phyloP scores from a whole-genome alignment of 2,113 vertebrate species.

The Xyrauchen texanus region DNA sequence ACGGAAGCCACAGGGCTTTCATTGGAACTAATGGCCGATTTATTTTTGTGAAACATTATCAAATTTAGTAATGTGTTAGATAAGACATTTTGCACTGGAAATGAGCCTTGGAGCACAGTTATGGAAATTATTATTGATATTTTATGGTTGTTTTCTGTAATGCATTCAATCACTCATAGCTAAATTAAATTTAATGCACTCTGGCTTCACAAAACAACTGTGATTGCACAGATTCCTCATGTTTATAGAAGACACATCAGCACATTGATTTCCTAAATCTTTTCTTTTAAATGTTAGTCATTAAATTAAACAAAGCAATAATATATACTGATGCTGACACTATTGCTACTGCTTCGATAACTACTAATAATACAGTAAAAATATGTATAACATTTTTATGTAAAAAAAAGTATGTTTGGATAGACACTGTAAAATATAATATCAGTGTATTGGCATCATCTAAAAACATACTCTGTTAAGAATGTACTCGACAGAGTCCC shows the following conservation, averaged over 20 bases:
- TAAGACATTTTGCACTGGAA: constrained; percentile 41
- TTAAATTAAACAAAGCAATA: constrained; percentile 11
- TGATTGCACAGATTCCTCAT: constrained; percentile 36
- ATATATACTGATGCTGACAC: too few species aligned
- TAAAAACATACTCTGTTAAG: too few species aligned
- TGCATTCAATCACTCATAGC: constrained; percentile 37
- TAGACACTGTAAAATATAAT: too few species aligned
- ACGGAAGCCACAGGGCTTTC: not conserved
- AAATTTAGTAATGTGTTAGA: constrained; percentile 46
- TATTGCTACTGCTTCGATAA: too few species aligned
- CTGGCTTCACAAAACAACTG: constrained; percentile 1
- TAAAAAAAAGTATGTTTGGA: too few species aligned
- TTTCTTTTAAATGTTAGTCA: constrained; percentile 4
- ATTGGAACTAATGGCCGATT: constrained; percentile 33
- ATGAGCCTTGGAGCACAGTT: constrained; percentile 44
- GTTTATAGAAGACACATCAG: constrained; percentile 29
- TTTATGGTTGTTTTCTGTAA: constrained; percentile 42
- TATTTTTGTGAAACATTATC: constrained; percentile 38
- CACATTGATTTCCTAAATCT: constrained; percentile 21
- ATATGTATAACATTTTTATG: too few species aligned
- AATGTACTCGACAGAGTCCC: too few species aligned
- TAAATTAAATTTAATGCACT: constrained; percentile 36
- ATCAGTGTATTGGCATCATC: too few species aligned
- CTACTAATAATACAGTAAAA: too few species aligned
- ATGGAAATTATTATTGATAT: constrained; percentile 43